Conservation (phyloP, 2,888 invertebrate genomes). For the Ariolimax columbianus region DNA sequence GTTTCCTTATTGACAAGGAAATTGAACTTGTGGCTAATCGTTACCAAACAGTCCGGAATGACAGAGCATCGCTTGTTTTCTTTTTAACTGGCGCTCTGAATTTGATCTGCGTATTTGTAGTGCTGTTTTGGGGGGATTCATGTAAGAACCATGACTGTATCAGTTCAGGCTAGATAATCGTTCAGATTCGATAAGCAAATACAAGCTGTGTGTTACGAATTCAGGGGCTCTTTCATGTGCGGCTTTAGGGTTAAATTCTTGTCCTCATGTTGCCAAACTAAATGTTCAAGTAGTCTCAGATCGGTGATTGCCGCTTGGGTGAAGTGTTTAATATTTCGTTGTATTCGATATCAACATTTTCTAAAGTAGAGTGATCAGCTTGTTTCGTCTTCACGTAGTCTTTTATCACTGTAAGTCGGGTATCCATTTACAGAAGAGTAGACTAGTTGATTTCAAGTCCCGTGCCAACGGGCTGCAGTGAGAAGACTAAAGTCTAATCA, state of each 20-base stretch:
- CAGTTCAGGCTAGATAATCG: background rate
- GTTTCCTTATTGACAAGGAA: background rate
- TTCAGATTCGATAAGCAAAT: constrained; percentile 8
- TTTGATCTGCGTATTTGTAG: constrained; percentile 7
- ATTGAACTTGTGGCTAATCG: background rate
- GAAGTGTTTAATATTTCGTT: too few relatives aligned
- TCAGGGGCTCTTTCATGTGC: constrained; percentile 11
- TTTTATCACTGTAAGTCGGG: too few relatives aligned
- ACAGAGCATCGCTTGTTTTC: background rate
- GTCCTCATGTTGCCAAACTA: constrained; percentile 18
- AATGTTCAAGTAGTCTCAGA: background rate
- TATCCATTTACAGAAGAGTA: too few relatives aligned
- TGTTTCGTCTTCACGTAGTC: too few relatives aligned
- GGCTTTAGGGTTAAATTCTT: background rate
- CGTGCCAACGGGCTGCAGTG: too few relatives aligned
- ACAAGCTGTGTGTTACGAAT: background rate
- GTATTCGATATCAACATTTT: too few relatives aligned
- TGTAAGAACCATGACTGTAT: background rate
- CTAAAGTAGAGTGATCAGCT: too few relatives aligned
- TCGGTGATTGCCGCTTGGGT: too few relatives aligned
- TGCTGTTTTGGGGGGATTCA: background rate
- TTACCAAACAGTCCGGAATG: constrained; percentile 9
- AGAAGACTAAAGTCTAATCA: too few relatives aligned
- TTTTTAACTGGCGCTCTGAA: constrained; percentile 4
- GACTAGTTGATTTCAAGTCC: too few relatives aligned